Conservation (phyloP, 2,797 vertebrate species). For the Neopelma chrysocephalum region DNA sequence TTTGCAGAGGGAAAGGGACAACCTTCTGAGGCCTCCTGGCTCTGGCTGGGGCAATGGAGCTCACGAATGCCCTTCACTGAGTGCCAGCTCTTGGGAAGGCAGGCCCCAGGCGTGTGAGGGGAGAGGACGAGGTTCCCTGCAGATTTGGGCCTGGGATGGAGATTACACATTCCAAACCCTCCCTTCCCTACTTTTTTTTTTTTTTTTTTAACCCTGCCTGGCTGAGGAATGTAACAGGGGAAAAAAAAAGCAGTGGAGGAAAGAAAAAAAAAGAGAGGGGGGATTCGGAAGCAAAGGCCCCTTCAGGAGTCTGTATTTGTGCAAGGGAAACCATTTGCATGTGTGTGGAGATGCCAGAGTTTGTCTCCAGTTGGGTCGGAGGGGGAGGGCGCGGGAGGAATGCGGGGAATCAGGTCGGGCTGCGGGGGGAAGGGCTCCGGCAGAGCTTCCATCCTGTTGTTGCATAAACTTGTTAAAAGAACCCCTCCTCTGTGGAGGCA, state of each 20-base stretch:
- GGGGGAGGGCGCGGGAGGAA: conserved; percentile 83
- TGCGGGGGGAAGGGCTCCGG: conserved; percentile 74
- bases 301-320: conserved; percentile 70
- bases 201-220: conserved; percentile 41
- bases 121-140: background rate
- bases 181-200: conserved; percentile 25
- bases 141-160: conserved; percentile 38
- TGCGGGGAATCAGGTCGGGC: conserved; percentile 84
- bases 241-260: background rate
- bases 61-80: background rate
- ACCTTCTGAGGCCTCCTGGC: background rate
- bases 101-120: background rate
- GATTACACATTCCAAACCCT: conserved; percentile 60
- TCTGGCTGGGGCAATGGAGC: background rate
- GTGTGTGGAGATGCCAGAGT: conserved; percentile 71
- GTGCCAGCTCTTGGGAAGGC: background rate
- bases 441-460: conserved; percentile 79
- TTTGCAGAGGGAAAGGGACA: background rate
- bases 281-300: conserved; percentile 69
- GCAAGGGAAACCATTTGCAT: conserved; percentile 72
- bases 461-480: conserved; percentile 76
- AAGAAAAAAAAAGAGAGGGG: background rate
- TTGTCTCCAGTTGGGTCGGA: conserved; percentile 72
- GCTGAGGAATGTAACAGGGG: conserved; percentile 14
- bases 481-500: conserved; percentile 68